These are phyloP conservation scores for Cylloceria caligata DNA, from an alignment of 2,888 invertebrate species.

Conservation along the genomic window DNA sequence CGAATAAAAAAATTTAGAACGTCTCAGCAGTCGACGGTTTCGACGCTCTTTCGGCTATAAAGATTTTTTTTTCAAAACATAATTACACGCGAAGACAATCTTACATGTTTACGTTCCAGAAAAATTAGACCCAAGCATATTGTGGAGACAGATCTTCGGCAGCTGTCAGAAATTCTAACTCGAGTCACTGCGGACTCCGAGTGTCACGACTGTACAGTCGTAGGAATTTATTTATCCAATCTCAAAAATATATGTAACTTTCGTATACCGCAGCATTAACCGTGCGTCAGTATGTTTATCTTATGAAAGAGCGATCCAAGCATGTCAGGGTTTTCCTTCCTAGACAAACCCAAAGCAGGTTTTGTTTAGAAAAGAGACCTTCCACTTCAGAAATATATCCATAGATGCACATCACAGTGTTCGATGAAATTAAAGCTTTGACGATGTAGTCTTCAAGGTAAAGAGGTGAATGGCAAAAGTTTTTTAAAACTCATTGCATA, in stretches of 20 bases:
- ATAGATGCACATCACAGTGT: background rate
- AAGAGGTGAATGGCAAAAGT: too few species aligned
- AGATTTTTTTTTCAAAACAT: slow-evolving; percentile 61
- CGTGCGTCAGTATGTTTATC: slow-evolving; percentile 50
- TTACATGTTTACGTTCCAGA: slow-evolving; percentile 56
- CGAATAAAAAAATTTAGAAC: background rate
- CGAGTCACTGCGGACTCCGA: background rate
- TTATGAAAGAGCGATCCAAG: slow-evolving; percentile 48
- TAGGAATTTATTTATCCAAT: slow-evolving; percentile 49
- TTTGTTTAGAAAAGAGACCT: slow-evolving; percentile 48
- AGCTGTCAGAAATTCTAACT: slow-evolving; percentile 55
- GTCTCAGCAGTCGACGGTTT: background rate
- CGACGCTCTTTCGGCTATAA: background rate
- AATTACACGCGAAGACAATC: slow-evolving; percentile 72
- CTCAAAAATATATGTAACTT: slow-evolving; percentile 45
- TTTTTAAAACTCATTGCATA: too few species aligned
- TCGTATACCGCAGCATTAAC: slow-evolving; percentile 39
- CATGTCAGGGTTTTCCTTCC: background rate
- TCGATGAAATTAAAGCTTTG: too few species aligned
- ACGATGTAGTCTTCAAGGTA: too few species aligned
- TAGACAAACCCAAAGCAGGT: slow-evolving; percentile 9
- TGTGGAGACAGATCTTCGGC: slow-evolving; percentile 50
- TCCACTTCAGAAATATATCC: background rate
- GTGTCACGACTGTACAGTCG: slow-evolving; percentile 47
- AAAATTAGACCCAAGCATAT: slow-evolving; percentile 38